phyloP scores from a whole-genome alignment of 2,113 vertebrate species.

The Rhombomys opimus region DNA sequence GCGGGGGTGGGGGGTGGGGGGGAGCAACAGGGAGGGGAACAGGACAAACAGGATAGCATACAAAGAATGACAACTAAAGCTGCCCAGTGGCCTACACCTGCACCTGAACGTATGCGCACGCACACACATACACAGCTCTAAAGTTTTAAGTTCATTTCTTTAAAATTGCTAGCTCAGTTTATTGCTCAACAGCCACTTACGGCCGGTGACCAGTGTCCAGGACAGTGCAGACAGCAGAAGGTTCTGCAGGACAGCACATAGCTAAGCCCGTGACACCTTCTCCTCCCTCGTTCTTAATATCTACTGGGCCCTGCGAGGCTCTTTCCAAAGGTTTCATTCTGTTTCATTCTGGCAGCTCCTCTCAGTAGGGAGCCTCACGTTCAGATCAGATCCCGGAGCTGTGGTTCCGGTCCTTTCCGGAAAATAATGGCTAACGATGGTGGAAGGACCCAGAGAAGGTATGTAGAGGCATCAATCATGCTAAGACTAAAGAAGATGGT shows the following conservation, averaged over 20 bases:
- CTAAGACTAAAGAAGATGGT: background rate
- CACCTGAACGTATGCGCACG: background rate
- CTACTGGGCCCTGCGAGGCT: background rate
- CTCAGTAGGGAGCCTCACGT: background rate
- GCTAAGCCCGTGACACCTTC: background rate
- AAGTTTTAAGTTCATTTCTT: background rate
- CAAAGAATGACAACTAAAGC: background rate
- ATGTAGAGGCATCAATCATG: background rate
- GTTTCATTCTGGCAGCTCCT: background rate
- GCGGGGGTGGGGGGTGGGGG: too few relatives aligned
- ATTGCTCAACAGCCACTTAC: background rate
- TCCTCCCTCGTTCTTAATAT: background rate
- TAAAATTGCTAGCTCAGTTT: background rate
- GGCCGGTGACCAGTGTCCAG: background rate
- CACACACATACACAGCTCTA: too few relatives aligned
- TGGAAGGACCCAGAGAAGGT: background rate
- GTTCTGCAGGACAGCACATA: background rate
- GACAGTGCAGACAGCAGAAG: background rate
- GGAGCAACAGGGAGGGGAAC: accelerated
- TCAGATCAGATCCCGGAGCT: accelerated
- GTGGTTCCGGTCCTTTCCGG: accelerated
- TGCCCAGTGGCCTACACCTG: background rate
- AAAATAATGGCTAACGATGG: too few relatives aligned
- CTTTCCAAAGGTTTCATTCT: background rate
- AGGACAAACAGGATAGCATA: background rate